These are phyloP conservation scores for Oeneis ivallda DNA, from an alignment of 2,888 invertebrate species.

Conservation along the genomic window DNA sequence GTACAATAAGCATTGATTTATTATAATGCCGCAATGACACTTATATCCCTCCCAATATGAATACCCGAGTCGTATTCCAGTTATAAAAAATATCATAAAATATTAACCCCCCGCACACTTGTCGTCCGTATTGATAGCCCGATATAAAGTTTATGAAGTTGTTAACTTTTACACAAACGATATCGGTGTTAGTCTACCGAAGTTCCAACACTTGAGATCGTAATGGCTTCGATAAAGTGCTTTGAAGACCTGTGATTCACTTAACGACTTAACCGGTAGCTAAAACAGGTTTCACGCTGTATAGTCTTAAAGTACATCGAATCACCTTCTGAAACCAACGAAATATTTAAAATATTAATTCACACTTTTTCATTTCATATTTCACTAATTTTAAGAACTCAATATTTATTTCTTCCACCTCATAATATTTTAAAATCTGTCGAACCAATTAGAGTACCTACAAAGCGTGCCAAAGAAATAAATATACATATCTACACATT, in stretches of 20 bases:
- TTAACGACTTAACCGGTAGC: slow-evolving; percentile 33
- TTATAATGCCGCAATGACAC: background rate
- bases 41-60: background rate
- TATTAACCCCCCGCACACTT: slow-evolving; percentile 54
- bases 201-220: slow-evolving; percentile 28
- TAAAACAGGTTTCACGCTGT: slow-evolving; percentile 16
- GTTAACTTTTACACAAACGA: slow-evolving; percentile 64
- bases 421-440: too few species aligned
- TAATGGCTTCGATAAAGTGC: slow-evolving; percentile 39
- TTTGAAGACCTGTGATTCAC: slow-evolving; percentile 37
- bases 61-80: slow-evolving; percentile 18
- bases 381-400: too few species aligned
- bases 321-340: background rate
- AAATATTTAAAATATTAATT: too few species aligned
- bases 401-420: too few species aligned
- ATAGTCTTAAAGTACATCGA: too few species aligned
- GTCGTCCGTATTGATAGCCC: slow-evolving; percentile 62
- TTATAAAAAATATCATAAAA: slow-evolving; percentile 57
- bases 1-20: background rate
- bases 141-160: slow-evolving; percentile 71
- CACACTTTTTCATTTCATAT: too few species aligned
- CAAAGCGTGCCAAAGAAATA: too few species aligned
- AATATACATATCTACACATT: too few species aligned
- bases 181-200: slow-evolving; percentile 45
- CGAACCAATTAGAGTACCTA: too few species aligned